Conservation (phyloP, 2,888 invertebrate species). For the Dryobota labecula region DNA sequence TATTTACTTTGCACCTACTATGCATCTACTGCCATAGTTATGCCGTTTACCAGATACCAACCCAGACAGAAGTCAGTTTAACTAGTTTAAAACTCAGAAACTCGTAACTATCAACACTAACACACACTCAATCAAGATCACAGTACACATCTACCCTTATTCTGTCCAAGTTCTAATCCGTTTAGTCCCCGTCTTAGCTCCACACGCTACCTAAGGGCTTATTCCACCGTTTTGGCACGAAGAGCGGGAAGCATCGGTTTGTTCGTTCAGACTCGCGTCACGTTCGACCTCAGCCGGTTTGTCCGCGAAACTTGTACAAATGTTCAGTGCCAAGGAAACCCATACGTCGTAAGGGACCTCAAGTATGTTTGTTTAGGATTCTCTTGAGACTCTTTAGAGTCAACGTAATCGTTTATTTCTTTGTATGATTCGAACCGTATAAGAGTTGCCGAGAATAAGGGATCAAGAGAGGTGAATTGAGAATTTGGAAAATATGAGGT, state of each 20-base stretch:
- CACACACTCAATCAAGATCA: conserved; percentile 34
- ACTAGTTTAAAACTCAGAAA: conserved; percentile 15
- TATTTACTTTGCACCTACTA: background rate
- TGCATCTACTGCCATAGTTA: background rate
- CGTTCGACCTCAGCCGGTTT: conserved; percentile 57
- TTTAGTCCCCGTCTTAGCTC: conserved; percentile 41
- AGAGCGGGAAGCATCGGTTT: conserved; percentile 25
- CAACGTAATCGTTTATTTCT: conserved; percentile 29
- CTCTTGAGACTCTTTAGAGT: conserved; percentile 36
- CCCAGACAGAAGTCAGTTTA: background rate
- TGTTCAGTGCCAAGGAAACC: conserved; percentile 59
- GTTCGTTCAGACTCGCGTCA: conserved; percentile 56
- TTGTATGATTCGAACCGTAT: conserved; percentile 10
- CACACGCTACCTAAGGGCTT: conserved; percentile 46
- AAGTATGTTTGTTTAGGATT: conserved; percentile 70
- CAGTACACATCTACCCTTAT: conserved; percentile 42
- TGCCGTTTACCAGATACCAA: background rate
- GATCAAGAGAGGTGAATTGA: background rate
- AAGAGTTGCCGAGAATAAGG: background rate
- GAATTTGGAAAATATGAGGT: background rate
- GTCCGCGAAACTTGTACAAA: conserved; percentile 47
- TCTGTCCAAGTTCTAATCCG: conserved; percentile 56
- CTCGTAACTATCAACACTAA: conserved; percentile 40
- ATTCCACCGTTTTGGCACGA: conserved; percentile 44
- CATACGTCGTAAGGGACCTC: conserved; percentile 65